Evolutionary conservation across 2,888 invertebrate species (phyloP).

Genomic region (Watsonalla cultraria): DNA sequence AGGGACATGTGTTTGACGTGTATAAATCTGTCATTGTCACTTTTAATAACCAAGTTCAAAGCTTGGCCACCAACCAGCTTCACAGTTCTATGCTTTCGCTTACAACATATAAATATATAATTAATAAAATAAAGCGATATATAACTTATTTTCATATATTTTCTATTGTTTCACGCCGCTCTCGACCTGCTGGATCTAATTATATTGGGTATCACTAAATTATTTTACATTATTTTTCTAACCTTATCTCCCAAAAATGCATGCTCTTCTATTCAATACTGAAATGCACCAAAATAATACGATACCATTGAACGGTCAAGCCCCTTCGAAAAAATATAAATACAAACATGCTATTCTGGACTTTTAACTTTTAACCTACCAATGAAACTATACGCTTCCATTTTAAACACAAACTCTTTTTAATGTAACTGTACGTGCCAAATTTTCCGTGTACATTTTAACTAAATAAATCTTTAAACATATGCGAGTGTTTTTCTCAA

Average conservation of each 20-base stretch:
- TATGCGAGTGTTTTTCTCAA: slow-evolving; percentile 27
- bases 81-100: slow-evolving; percentile 22
- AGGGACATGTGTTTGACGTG: no score
- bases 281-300: slow-evolving; percentile 65
- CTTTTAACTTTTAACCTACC: slow-evolving; percentile 30
- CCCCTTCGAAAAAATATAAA: slow-evolving; percentile 74
- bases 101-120: slow-evolving; percentile 7
- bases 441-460: slow-evolving; percentile 46
- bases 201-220: slow-evolving; percentile 63
- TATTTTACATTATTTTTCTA: slow-evolving; percentile 35
- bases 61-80: no score
- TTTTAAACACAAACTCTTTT: slow-evolving; percentile 51
- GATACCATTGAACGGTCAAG: slow-evolving; percentile 67
- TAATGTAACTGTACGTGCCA: slow-evolving; percentile 47
- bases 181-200: slow-evolving; percentile 69
- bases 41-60: no score
- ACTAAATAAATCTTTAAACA: slow-evolving; percentile 21
- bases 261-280: slow-evolving; percentile 37
- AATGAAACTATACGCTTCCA: slow-evolving; percentile 47
- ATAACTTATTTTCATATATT: slow-evolving; percentile 69
- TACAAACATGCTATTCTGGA: slow-evolving; percentile 73
- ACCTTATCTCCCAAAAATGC: slow-evolving; percentile 40
- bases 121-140: slow-evolving; percentile 23
- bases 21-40: no score
- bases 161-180: slow-evolving; percentile 70